Evolutionary conservation across 2,113 vertebrate genomes (phyloP), one percentile per base, ranked within the genome.

Genomic region (Rhodinocichla rosea): DNA sequence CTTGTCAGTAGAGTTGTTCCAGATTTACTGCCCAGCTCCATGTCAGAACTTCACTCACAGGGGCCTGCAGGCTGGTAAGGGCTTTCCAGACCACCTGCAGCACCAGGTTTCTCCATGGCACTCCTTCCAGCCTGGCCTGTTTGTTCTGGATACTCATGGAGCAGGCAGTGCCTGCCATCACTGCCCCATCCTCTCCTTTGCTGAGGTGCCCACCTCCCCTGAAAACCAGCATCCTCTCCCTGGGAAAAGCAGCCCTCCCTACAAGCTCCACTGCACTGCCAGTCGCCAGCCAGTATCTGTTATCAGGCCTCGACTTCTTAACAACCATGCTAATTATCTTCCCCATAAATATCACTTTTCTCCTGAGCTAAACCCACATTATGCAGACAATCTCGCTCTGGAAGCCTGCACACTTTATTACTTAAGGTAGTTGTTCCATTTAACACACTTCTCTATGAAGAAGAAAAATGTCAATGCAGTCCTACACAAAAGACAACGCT

Each of bases 311-410:
- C 3, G 0, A 73, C 76, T 77, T 86, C 75, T 88, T 62, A 68
- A 92, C 50, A 79, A 60, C 57, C 81, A 15, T 8, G 37, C 91
- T 93, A 44, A 87, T 88, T 91, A 78, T 56, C 85, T 52, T 69
- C 15, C 79, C 85, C 85, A 71, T 76, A 94, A 82, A 88, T 71
- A 95, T 13, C 74, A 26, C 84, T 90, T 87, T 89, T 84, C 89
- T 68, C 71, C 70, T 13, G 63, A 91, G 78, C 57, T 82, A 87
- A 89, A 73, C 70, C 62, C 75, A 35, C 91, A 39, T 80, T 65
- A 73, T 45, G 67, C 83, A 94, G 86, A 62, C 69, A 78, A 69
- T 62, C 76, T 70, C 20, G 4, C 69, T 86, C 76, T 63, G n/a
- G 44, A 59, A 94, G 89, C 53, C 26, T 18, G 40, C 77, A 75